Percentiles rank a stretch among this genome's conserved stretches.
Conservation (phyloP, 2,888 invertebrate species). For the Dyspetes luteomarginatus region DNA sequence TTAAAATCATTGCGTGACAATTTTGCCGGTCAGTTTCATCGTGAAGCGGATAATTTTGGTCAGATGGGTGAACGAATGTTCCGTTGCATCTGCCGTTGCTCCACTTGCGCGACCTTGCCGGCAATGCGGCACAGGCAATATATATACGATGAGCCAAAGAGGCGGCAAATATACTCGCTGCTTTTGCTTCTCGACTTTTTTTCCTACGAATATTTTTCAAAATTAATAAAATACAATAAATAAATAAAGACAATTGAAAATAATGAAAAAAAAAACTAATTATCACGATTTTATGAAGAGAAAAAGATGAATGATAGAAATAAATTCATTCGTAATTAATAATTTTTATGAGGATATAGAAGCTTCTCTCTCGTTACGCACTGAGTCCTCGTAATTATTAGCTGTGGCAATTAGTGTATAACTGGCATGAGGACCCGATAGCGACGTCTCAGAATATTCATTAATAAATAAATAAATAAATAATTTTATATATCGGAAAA, state of each 20-base stretch:
- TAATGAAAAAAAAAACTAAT: too few relatives aligned
- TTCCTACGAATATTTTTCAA: constrained; percentile 11
- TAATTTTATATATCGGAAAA: neutral
- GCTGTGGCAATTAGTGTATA: constrained; percentile 49
- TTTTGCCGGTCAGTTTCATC: neutral
- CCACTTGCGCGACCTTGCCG: constrained; percentile 68
- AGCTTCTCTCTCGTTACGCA: constrained; percentile 32
- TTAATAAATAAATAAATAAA: too few relatives aligned
- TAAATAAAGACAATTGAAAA: too few relatives aligned
- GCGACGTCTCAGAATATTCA: neutral
- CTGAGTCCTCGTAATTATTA: constrained; percentile 44
- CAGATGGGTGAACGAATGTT: constrained; percentile 11
- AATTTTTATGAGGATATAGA: neutral
- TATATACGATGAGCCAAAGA: constrained; percentile 64
- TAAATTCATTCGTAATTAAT: too few relatives aligned
- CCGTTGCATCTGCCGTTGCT: constrained; percentile 47
- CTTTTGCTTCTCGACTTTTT: neutral
- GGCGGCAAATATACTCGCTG: constrained; percentile 48
- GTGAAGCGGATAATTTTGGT: neutral
- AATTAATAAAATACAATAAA: too few relatives aligned
- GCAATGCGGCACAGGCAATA: constrained; percentile 68
- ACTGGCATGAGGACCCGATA: constrained; percentile 35
- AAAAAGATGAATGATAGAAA: too few relatives aligned
- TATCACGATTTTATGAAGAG: too few relatives aligned
- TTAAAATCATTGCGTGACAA: neutral